Conservation (phyloP, 2,888 invertebrate genomes). For the Pristionchus fissidentatus region DNA sequence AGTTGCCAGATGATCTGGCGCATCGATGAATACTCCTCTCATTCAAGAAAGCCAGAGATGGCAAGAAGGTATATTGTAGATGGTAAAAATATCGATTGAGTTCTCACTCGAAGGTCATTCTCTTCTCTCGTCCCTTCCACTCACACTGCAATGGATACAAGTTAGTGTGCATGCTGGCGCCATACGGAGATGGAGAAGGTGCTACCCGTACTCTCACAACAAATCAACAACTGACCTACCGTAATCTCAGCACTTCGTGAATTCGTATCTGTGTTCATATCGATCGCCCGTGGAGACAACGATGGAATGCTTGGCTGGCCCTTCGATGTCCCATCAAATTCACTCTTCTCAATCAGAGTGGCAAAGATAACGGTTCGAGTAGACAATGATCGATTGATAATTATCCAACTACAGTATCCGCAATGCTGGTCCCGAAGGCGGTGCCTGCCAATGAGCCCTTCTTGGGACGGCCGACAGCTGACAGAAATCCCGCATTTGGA, state of each 20-base stretch:
- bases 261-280: slow-evolving; percentile 93
- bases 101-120: slow-evolving; percentile 59
- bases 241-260: slow-evolving; percentile 80
- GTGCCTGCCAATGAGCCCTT: slow-evolving; percentile 47
- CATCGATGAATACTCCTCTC: slow-evolving; percentile 50
- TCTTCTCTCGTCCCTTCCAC: slow-evolving; percentile 91
- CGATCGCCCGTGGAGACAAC: slow-evolving; percentile 93
- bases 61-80: slow-evolving; percentile 41
- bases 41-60: slow-evolving; percentile 49
- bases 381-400: not conserved
- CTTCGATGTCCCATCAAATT: slow-evolving; percentile 90
- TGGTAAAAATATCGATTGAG: not conserved
- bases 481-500: slow-evolving; percentile 50
- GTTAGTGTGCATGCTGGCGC: slow-evolving; percentile 76
- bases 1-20: slow-evolving; percentile 55
- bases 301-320: slow-evolving; percentile 95
- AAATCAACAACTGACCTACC: not conserved
- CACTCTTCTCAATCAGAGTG: slow-evolving; percentile 89
- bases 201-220: not conserved
- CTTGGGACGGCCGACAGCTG: slow-evolving; percentile 47
- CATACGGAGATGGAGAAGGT: slow-evolving; percentile 55
- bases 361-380: not conserved
- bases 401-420: not conserved
- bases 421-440: slow-evolving; percentile 39
- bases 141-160: slow-evolving; percentile 91